phyloP scores from a whole-genome alignment of 2,888 invertebrate genomes.

The Deroplatys truncata region DNA sequence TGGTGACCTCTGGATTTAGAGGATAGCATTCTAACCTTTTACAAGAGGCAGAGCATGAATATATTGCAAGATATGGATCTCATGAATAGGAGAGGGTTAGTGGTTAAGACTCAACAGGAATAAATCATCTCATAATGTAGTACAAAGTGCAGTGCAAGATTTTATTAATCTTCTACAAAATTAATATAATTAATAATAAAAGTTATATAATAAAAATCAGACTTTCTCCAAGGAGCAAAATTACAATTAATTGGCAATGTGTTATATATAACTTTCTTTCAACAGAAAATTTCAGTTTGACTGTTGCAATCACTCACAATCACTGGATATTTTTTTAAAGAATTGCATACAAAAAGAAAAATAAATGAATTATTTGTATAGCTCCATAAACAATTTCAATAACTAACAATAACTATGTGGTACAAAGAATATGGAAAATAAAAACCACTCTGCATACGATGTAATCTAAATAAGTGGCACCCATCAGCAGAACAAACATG shows the following conservation, averaged over 20 bases:
- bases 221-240: constrained; percentile 7
- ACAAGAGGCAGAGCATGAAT: no score
- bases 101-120: not conserved
- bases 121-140: not conserved
- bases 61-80: no score
- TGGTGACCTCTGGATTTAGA: no score
- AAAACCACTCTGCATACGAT: not conserved
- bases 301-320: not conserved
- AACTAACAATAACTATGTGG: not conserved
- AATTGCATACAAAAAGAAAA: not conserved
- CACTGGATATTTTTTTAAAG: constrained; percentile 5
- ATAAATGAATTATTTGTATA: not conserved
- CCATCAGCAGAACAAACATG: not conserved
- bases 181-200: constrained; percentile 11
- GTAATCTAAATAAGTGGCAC: not conserved
- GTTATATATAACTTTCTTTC: not conserved
- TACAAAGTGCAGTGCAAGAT: constrained; percentile 27
- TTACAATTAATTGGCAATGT: constrained; percentile 3
- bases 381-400: not conserved
- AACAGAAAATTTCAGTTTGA: not conserved
- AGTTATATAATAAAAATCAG: constrained; percentile 15
- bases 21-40: no score
- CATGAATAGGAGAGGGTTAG: no score
- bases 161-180: constrained; percentile 20
- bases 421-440: not conserved